Evolutionary conservation across 1,140 invertebrate genomes (phyloP), one percentile per base, ranked within the genome.

Genomic region (Parasteatoda tepidariorum): DNA sequence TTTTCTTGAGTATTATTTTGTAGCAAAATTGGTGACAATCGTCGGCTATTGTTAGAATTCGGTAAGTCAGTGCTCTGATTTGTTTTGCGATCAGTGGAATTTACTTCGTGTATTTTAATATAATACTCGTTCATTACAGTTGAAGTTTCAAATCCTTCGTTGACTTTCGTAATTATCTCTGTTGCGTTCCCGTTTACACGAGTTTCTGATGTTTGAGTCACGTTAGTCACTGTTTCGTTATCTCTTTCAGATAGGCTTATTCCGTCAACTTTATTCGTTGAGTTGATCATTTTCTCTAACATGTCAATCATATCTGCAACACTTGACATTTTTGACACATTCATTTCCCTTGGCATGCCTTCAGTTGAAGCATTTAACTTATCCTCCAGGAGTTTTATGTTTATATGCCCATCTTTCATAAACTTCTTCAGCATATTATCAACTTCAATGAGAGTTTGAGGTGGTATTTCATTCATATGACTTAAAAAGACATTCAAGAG

Each of bases 391-490:
- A 82, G 33, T 22, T 70, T 59, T 28, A 82, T 22, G 33, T 82
- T 54, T 30, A 82, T 82, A 18, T 82, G 18, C 18, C 78, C 78
- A 31, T 62, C 34, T 11, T 22, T 61, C 78, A 82, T 82, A 54
- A 38, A 82, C 33, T 34, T 82, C 15, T 82, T 82, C 13, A 82
- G 78, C 78, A 82, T 82, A 30, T 30, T 82, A 31, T 82, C 78
- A 3, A 82, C 78, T 62, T 82, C 78, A 0, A 70, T 9, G 7
- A 82, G 34, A 34, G 68, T 71, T 62, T 70, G 54, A 22, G 78
- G 66, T 15, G 78, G 78, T 18, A 82, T 59, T 70, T 82, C 78
- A 22, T 70, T 82, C 15, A 82, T 70, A 5, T 82, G 67, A 31
- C 38, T 41, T 61, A 82, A 70, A 48, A 70, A 30, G 13, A 82